Base-by-base conservation (phyloP, 2,888 invertebrate species). In the Dorcus hopei region DNA sequence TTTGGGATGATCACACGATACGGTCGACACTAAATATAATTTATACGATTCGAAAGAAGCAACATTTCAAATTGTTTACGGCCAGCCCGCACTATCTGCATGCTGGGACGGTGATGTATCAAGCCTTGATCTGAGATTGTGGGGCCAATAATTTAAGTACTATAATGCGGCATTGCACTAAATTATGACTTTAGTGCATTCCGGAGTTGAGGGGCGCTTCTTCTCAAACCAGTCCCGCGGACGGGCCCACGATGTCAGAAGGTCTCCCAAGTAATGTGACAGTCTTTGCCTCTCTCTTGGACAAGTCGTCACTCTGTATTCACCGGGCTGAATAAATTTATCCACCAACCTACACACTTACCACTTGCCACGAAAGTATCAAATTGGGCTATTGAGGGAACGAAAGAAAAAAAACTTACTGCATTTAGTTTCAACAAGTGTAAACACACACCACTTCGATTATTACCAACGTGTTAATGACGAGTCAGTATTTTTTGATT, bases 111-210 rank as follows among this genome's bases (percentile, higher is more conserved):
- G 63, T 64, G 66, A 66, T 68, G 68, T 66, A 68, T 68, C 68
- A 66, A 68, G 65, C 58, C 66, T 65, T 63, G 66, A 68, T 67
- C 62, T 61, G 59, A 63, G 66, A 55, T 58, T 56, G 60, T 62
- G 64, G 65, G 66, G 62, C 64, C 65, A 65, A 68, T 68, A 67
- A 65, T 68, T 68, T 68, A 67, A 67, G 65, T 65, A 65, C 61
- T 65, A 64, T 66, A 68, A 65, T 66, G 67, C 65, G 56, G 62
- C 64, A 59, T 59, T 60, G 59, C 59, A 63, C 59, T 67, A 66
- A 67, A 66, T 67, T 67, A 66, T 64, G 65, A 52, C 55, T 53
- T 53, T 51, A 57, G 61, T 54, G 55, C 52, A 52, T 23, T 16
- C 14, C 6, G 3, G 7, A 38, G 33, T 9, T 14, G 50, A 43